phyloP scores from a whole-genome alignment of 1,140 invertebrate genomes.

The Linepithema humile region DNA sequence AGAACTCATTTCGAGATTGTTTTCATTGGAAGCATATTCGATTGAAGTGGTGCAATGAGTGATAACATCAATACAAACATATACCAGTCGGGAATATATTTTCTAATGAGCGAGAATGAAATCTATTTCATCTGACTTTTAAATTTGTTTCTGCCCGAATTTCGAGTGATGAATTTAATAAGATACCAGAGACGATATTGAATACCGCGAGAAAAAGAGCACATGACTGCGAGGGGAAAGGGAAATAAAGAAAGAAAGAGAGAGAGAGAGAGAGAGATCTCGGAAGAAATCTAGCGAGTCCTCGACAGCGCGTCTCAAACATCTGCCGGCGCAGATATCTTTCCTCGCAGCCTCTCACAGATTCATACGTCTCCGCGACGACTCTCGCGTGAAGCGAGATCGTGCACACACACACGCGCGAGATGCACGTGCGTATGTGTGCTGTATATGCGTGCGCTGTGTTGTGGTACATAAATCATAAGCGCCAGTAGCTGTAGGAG shows the following conservation, averaged over 20 bases:
- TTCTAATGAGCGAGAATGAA: conserved; percentile 14
- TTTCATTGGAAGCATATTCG: background rate
- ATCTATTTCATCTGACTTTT: conserved; percentile 23
- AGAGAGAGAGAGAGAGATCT: conserved; percentile 35
- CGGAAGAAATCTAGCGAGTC: conserved; percentile 66
- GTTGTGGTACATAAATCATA: conserved; percentile 77
- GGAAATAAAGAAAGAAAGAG: conserved; percentile 1
- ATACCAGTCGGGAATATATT: background rate
- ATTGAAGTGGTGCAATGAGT: background rate
- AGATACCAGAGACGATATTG: conserved; percentile 6
- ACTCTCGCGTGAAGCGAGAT: conserved; percentile 55
- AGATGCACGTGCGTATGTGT: background rate
- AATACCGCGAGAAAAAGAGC: conserved; percentile 18
- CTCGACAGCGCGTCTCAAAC: conserved; percentile 77
- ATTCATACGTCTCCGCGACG: conserved; percentile 55
- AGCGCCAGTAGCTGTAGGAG: conserved; percentile 74
- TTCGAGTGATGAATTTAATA: conserved; percentile 31
- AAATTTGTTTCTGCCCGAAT: background rate
- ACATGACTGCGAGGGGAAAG: background rate
- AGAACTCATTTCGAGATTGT: background rate
- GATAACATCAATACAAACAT: background rate
- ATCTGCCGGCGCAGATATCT: conserved; percentile 74
- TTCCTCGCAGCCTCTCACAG: conserved; percentile 64
- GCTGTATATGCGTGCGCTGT: conserved; percentile 44
- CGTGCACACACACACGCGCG: background rate